Evolutionary conservation across 2,113 vertebrate species (phyloP).

Genomic region (Tachysurus fulvidraco): DNA sequence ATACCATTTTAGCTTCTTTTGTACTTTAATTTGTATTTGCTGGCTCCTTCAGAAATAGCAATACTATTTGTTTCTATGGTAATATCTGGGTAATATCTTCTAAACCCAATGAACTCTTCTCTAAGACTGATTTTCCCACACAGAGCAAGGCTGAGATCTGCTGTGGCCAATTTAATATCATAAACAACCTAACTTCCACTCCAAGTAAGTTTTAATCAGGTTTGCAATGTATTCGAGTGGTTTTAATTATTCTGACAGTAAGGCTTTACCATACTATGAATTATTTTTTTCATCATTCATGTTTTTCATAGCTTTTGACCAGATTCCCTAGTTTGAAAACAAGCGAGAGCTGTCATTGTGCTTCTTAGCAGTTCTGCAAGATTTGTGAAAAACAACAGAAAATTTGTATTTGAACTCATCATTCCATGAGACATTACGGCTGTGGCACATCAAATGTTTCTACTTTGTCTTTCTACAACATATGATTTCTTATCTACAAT

Average conservation of each 20-base stretch:
- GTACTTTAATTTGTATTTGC: background rate
- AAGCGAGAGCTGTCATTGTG: background rate
- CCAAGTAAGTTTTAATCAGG: background rate
- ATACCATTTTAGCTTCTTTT: background rate
- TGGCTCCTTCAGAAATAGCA: background rate
- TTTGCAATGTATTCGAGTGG: background rate
- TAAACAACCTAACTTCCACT: background rate
- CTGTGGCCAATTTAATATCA: background rate
- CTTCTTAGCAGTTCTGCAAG: background rate
- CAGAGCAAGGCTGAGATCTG: background rate
- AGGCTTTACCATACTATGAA: background rate
- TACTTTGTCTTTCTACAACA: background rate
- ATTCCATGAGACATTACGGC: background rate
- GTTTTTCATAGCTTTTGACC: background rate
- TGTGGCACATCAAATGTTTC: background rate
- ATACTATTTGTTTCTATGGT: background rate
- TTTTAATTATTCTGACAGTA: background rate
- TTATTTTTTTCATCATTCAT: background rate
- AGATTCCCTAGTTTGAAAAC: background rate
- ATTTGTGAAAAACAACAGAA: background rate
- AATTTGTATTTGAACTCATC: background rate
- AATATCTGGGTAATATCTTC: conserved; percentile 10
- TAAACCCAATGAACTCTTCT: background rate
- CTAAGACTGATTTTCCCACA: background rate
- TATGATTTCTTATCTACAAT: background rate